Evolutionary conservation across 2,888 invertebrate genomes (phyloP).

Genomic region (Dysmachus trigonus): DNA sequence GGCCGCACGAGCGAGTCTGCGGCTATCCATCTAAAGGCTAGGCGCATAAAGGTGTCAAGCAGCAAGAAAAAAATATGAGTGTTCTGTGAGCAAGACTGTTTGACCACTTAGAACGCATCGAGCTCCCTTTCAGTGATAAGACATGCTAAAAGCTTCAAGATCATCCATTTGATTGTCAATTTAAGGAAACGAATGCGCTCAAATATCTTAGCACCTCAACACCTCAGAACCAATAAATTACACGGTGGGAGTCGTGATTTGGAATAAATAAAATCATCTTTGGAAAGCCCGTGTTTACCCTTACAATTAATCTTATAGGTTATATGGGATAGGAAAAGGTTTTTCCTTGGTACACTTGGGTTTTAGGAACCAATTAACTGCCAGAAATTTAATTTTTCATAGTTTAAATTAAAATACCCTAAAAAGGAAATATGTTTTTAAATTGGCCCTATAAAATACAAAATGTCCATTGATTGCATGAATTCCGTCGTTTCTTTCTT

Average conservation of each 20-base stretch:
- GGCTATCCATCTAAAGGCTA: not conserved
- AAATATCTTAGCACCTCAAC: not conserved
- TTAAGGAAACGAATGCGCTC: not conserved
- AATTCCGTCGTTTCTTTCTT: not conserved
- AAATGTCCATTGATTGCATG: too few relatives aligned
- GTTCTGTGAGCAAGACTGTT: not conserved
- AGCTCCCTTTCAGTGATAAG: not conserved
- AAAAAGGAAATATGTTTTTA: too few relatives aligned
- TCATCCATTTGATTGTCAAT: not conserved
- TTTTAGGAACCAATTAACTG: not conserved
- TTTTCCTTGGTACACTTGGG: not conserved
- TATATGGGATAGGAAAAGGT: not conserved
- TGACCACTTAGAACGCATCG: not conserved
- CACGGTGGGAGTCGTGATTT: not conserved
- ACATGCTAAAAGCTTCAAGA: not conserved
- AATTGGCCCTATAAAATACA: too few relatives aligned
- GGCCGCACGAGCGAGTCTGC: not conserved
- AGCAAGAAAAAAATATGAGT: not conserved
- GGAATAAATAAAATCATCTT: not conserved
- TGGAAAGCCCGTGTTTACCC: not conserved
- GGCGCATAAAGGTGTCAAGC: not conserved
- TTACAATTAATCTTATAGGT: not conserved
- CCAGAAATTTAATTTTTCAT: not conserved
- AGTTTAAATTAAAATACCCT: not conserved
- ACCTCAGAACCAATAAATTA: not conserved